Percentiles rank a stretch among this genome's conserved stretches.
Conservation (phyloP, 2,888 invertebrate species). For the Himalopsyche tibetana region DNA sequence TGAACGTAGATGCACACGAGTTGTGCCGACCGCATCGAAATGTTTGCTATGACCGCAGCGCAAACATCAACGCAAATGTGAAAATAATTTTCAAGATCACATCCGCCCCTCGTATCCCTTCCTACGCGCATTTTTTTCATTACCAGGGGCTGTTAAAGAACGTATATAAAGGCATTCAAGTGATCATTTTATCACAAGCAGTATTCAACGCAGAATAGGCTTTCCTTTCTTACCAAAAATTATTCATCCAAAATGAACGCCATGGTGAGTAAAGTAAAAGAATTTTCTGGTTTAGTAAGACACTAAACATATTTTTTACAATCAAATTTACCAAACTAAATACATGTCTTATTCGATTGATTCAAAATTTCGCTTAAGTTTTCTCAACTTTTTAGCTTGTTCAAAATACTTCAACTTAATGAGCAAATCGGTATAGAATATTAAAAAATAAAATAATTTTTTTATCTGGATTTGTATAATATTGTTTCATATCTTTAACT, state of each 20-base stretch:
- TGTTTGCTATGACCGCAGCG: background rate
- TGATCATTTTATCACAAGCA: conserved; percentile 47
- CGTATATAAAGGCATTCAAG: background rate
- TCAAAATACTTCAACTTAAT: too few species aligned
- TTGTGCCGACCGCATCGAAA: background rate
- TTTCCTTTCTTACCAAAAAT: background rate
- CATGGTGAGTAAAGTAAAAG: conserved; percentile 46
- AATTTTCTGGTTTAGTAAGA: background rate
- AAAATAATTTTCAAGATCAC: conserved; percentile 7
- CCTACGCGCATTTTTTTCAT: background rate
- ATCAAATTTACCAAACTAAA: too few species aligned
- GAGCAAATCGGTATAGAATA: too few species aligned
- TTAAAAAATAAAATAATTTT: too few species aligned
- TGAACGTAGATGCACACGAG: background rate
- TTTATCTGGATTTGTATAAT: too few species aligned
- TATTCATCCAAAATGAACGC: conserved; percentile 53
- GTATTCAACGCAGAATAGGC: conserved; percentile 63
- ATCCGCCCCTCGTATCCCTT: conserved; percentile 29
- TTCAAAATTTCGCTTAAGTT: too few species aligned
- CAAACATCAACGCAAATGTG: background rate
- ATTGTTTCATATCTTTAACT: too few species aligned
- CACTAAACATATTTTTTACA: too few species aligned
- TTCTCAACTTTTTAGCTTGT: too few species aligned
- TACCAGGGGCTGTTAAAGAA: background rate
- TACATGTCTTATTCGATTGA: too few species aligned